Base-by-base conservation (phyloP, 2,888 invertebrate genomes). In the Helobdella robusta region DNA sequence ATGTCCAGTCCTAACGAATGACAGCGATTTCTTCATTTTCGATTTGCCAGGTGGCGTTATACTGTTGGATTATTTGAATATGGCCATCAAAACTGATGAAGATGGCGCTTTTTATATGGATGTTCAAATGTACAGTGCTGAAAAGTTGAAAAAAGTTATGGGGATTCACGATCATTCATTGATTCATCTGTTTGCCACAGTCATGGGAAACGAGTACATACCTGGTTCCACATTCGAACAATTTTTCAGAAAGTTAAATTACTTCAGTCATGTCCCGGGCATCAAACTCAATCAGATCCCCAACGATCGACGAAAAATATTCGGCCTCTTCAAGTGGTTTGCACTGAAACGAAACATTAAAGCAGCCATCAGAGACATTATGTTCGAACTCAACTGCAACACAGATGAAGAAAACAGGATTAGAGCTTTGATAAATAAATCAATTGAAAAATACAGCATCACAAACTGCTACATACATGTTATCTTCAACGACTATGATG, bases 21-120 rank as follows among this genome's bases (percentile, higher is more conserved):
- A 95, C 79, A 93, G 93, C 0, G 95, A 95, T 80, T 95, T 92
- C 80, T 92, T 86, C 74, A 86, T 95, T 70, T 90, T 87, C 78
- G 87, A 89, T 79, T 85, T 89, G 0, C 79, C 83, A 1, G 73
- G 71, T 28, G 81, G 81, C 0, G 91, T 90, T 72, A 87, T 95
- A 70, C 89, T 90, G 0, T 85, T 89, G 34, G 76, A 79, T 66
- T 75, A 77, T 65, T 66, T 78, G 1, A 74, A 76, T 67, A 71
- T 72, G 28, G 40, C 61, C 32, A 32, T 70, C 50, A 23, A 52
- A 40, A 8, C 1, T 64, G 44, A 30, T 44, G 6, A 36, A 15
- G 44, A 35, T 5, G 68, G 59, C 20, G 23, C 66, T 40, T 64
- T 70, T 30, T 76, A 73, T 67, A 66, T 77, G 30, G 70, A 71